These are phyloP conservation scores for Diorhabda elongata DNA, from an alignment of 1,140 invertebrate genomes.

Conservation along the genomic window DNA sequence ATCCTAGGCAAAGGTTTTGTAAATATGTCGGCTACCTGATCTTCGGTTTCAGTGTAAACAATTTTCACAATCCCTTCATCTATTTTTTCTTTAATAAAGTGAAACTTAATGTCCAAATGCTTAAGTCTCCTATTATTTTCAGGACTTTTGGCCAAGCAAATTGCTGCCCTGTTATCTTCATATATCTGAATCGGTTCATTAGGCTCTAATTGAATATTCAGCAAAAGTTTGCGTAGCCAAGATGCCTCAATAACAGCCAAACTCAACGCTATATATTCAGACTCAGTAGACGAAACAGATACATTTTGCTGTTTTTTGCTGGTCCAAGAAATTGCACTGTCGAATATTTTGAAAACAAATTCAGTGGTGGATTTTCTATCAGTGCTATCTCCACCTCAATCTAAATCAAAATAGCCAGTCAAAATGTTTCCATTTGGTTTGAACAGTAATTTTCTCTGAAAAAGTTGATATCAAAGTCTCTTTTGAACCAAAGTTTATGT, in stretches of 20 bases:
- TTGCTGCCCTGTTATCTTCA: constrained; percentile 33
- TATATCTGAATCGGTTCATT: not conserved
- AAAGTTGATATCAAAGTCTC: too few relatives aligned
- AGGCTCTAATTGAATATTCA: constrained; percentile 6
- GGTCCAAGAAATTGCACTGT: constrained; percentile 24
- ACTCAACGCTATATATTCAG: constrained; percentile 33
- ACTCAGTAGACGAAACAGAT: constrained; percentile 32
- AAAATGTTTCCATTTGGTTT: too few relatives aligned
- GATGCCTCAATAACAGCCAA: constrained; percentile 18
- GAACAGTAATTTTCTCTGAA: too few relatives aligned
- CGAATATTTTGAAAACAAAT: constrained; percentile 35
- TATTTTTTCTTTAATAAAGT: constrained; percentile 37
- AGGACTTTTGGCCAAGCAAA: constrained; percentile 37
- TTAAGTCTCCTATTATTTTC: constrained; percentile 39
- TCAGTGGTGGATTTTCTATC: constrained; percentile 47
- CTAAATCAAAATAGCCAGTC: constrained; percentile 39
- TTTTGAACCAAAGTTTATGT: too few relatives aligned
- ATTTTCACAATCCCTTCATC: not conserved
- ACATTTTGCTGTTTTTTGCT: constrained; percentile 31
- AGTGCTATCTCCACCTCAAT: constrained; percentile 43
- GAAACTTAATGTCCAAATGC: constrained; percentile 40
- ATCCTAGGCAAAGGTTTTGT: not conserved
- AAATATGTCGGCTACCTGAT: constrained; percentile 8
- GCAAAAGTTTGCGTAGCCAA: constrained; percentile 16
- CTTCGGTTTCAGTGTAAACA: not conserved